Percentiles rank a stretch among this genome's conserved stretches.
Evolutionary conservation across 2,888 invertebrate species (phyloP).

Genomic region (Leucania comma): DNA sequence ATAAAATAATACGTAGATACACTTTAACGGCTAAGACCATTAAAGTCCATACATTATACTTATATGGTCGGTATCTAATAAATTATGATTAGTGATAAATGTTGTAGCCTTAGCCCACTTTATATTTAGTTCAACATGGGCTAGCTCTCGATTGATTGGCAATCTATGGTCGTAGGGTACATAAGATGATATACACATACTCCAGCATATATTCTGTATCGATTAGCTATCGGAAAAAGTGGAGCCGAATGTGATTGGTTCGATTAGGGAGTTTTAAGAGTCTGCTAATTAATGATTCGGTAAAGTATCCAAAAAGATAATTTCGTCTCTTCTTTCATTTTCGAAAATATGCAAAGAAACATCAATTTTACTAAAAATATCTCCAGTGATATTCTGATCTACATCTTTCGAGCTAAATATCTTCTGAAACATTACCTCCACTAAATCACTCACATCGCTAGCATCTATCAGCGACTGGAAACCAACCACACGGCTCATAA

Average conservation of each 20-base stretch:
- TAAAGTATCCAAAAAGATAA: not conserved
- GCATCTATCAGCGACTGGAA: constrained; percentile 5
- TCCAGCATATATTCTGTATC: not conserved
- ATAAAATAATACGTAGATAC: constrained; percentile 38
- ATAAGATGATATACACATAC: not conserved
- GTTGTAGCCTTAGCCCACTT: constrained; percentile 59
- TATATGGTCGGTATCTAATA: constrained; percentile 59
- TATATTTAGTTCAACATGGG: constrained; percentile 45
- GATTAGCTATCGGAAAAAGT: too few species aligned
- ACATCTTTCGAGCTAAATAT: not conserved
- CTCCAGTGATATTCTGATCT: not conserved
- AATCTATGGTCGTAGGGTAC: constrained; percentile 18
- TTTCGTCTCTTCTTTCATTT: not conserved
- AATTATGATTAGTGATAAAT: constrained; percentile 65
- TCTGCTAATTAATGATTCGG: not conserved
- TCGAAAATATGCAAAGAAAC: not conserved
- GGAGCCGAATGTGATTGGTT: not conserved
- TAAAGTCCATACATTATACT: constrained; percentile 39
- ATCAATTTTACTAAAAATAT: not conserved
- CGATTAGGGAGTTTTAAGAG: too few species aligned
- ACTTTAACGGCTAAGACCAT: constrained; percentile 38
- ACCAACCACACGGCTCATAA: constrained; percentile 25
- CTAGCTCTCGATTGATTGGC: constrained; percentile 16
- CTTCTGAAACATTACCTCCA: not conserved
- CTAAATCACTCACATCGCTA: constrained; percentile 7